Percentiles rank a stretch among this genome's conserved stretches.
Evolutionary conservation across 2,113 vertebrate genomes (phyloP).

Genomic region (Rousettus leschenaultii): DNA sequence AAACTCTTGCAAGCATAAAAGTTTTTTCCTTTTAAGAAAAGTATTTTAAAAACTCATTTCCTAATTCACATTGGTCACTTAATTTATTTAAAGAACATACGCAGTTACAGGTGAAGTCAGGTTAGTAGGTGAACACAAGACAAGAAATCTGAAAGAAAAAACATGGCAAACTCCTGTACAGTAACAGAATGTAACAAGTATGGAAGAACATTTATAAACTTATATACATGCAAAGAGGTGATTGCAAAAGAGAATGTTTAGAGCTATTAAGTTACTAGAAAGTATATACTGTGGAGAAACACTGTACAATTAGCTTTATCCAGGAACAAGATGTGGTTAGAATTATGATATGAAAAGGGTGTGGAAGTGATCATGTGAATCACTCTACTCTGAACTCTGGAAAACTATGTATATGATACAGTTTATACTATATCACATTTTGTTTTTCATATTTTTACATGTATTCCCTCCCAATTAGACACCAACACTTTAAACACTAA

Average conservation of each 20-base stretch:
- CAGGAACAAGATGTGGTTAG: background rate
- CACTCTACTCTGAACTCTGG: background rate
- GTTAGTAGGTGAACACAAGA: background rate
- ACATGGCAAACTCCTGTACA: background rate
- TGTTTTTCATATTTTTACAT: background rate
- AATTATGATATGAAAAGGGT: background rate
- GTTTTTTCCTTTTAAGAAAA: background rate
- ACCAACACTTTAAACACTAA: background rate
- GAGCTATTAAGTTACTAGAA: background rate
- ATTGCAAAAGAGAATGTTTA: background rate
- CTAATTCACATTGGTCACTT: background rate
- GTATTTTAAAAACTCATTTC: slow-evolving; percentile 5
- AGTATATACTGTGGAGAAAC: background rate
- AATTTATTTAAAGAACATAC: background rate
- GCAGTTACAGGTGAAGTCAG: background rate
- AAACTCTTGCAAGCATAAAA: background rate
- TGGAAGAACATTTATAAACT: background rate
- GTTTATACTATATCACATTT: background rate
- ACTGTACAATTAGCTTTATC: background rate
- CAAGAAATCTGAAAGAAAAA: background rate
- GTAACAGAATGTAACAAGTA: background rate
- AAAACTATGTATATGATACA: background rate
- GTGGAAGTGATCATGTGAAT: background rate
- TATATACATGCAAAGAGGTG: background rate
- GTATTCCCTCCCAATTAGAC: background rate